These are phyloP conservation scores for Prenolepis imparis DNA, from an alignment of 2,888 invertebrate species.

Conservation along the genomic window DNA sequence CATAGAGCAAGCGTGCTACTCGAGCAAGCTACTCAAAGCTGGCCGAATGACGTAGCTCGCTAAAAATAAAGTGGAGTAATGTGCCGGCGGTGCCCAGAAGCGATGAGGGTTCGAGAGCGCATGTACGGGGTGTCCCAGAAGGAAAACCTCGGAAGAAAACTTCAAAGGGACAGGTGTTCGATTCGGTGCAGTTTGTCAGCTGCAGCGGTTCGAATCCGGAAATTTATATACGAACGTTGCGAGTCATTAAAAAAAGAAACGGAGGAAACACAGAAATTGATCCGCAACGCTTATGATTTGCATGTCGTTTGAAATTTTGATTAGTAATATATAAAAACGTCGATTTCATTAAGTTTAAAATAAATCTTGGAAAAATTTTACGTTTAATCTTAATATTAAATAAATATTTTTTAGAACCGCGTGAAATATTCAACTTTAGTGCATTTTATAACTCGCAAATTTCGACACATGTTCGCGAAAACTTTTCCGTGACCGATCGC, in stretches of 20 bases:
- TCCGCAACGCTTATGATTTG: neutral
- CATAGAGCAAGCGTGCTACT: conserved; percentile 53
- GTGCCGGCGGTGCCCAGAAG: conserved; percentile 27
- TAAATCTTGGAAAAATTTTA: neutral
- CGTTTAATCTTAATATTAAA: neutral
- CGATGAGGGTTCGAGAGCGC: conserved; percentile 48
- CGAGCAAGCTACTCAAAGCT: conserved; percentile 60
- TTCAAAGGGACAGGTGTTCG: neutral
- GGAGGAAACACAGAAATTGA: neutral
- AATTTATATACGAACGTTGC: neutral
- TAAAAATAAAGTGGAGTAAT: conserved; percentile 68
- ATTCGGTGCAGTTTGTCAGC: neutral
- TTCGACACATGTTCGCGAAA: conserved; percentile 22
- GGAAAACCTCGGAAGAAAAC: neutral
- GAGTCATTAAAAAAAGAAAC: neutral
- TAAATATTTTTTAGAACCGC: neutral
- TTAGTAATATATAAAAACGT: neutral
- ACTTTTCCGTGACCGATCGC: conserved; percentile 44
- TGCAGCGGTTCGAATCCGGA: neutral
- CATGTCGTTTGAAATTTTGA: neutral
- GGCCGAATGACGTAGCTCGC: conserved; percentile 66
- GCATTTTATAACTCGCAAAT: neutral
- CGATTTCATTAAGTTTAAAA: neutral
- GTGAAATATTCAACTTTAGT: neutral
- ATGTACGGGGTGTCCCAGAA: neutral